phyloP scores from a whole-genome alignment of 2,888 invertebrate genomes.

The Dioctria rufipes region DNA sequence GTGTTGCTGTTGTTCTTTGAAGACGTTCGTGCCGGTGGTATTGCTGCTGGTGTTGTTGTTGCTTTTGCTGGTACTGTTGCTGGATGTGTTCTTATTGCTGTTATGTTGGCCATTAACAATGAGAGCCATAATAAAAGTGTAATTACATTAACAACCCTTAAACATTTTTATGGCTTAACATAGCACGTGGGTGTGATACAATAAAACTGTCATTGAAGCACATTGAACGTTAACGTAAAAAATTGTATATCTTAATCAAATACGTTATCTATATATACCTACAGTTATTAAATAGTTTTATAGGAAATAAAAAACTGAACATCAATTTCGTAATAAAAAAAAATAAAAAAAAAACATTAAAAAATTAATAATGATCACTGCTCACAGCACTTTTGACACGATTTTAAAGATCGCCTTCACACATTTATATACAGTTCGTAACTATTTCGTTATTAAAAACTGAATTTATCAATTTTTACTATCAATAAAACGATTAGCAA shows the following conservation, averaged over 20 bases:
- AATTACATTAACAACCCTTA: constrained; percentile 53
- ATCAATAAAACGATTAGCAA: background rate
- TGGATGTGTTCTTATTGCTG: constrained; percentile 20
- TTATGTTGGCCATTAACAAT: constrained; percentile 45
- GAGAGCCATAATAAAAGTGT: constrained; percentile 52
- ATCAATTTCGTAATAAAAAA: too few relatives aligned
- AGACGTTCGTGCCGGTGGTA: background rate
- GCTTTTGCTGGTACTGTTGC: constrained; percentile 15
- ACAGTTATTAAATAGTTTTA: background rate
- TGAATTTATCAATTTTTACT: too few relatives aligned
- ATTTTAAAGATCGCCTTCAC: background rate
- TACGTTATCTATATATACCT: background rate
- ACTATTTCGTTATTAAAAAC: too few relatives aligned
- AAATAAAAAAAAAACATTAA: too few relatives aligned
- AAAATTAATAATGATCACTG: background rate
- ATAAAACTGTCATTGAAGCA: constrained; percentile 18
- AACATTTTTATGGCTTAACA: constrained; percentile 46
- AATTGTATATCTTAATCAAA: background rate
- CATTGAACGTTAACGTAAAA: background rate
- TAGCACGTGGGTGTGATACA: constrained; percentile 37
- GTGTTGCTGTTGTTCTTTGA: background rate
- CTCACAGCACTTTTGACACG: constrained; percentile 24
- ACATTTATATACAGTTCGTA: too few relatives aligned
- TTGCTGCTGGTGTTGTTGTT: constrained; percentile 13
- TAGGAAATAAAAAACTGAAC: background rate